Evolutionary conservation across 2,113 vertebrate genomes (phyloP), one percentile per base, ranked within the genome.

Genomic region (Eulacestoma nigropectus): DNA sequence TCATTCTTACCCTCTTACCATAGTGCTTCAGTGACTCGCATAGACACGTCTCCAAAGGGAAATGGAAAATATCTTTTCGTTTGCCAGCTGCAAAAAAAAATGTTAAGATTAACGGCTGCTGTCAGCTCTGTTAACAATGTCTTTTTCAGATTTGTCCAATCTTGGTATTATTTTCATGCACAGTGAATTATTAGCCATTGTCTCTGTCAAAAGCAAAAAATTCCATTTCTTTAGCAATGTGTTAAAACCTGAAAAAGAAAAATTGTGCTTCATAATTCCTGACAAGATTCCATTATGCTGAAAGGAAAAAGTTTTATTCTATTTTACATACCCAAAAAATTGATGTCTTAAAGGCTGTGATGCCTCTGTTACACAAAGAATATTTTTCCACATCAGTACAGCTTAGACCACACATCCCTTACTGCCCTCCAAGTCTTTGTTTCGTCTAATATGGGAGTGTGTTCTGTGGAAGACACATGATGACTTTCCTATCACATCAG

Each of bases 231-330:
- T 95, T 33, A 72, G 70, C 74, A 89, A 56, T 60, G 59, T 62
- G 72, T 68, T 92, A 78, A 90, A 96, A 84, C 47, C 47, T 74
- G 44, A 68, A 67, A 72, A 89, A 84, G 89, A 95, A 90, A 78
- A 86, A 94, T 64, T 73, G 70, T 52, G 70, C 29, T 72, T 92
- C 53, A 75, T 91, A 89, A 94, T 93, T 94, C 72, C 47, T 93
- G 90, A 91, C 88, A 95, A 55, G 50, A 64, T 83, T 94, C 84
- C 67, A 92, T 94, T 90, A 85, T 20, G 87, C 22, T 73, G 78
- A 88, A 89, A 92, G 30, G 33, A 64, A 76, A 89, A 94, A 50
- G 55, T 39, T 59, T 94, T 91, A 52, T 56, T 73, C 46, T 70
- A 39, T 89, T 92, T 94, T 89, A 76, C 0, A 2, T 77, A 46